phyloP scores from a whole-genome alignment of 2,113 vertebrate species.

The Rissa tridactyla region DNA sequence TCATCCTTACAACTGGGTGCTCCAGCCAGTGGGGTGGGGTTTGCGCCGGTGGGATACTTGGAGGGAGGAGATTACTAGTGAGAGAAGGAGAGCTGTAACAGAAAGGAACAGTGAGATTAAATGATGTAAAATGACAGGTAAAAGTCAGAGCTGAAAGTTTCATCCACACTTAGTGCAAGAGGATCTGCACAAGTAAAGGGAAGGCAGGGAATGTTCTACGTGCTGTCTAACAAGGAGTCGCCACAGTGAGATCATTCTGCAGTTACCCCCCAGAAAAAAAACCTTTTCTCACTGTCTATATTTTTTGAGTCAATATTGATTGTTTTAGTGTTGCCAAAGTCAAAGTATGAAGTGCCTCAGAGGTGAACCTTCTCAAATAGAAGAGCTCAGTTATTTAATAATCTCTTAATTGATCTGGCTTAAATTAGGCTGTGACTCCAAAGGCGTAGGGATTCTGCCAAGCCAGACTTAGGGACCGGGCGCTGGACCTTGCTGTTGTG shows the following conservation, averaged over 20 bases:
- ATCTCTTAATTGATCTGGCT: neutral
- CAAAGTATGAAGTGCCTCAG: constrained; percentile 1
- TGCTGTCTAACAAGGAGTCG: neutral
- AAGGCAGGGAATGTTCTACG: neutral
- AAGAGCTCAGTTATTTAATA: constrained; percentile 29
- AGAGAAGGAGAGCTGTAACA: neutral
- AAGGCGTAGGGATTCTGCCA: neutral
- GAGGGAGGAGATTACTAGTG: neutral
- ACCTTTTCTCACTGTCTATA: neutral
- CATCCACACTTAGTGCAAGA: neutral
- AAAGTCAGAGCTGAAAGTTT: neutral
- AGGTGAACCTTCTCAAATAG: neutral
- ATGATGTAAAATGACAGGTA: neutral
- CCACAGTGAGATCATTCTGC: neutral
- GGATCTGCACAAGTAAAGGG: neutral
- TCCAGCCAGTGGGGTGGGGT: neutral
- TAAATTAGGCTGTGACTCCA: neutral
- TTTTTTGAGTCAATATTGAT: constrained; percentile 27
- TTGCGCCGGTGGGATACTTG: neutral
- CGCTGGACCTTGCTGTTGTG: neutral
- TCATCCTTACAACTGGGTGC: neutral
- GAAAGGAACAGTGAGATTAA: neutral
- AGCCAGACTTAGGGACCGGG: neutral
- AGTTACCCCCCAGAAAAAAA: neutral
- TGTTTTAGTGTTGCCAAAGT: neutral